Evolutionary conservation across 2,797 vertebrate species (phyloP).

Genomic region (Melanotaenia nigrans): DNA sequence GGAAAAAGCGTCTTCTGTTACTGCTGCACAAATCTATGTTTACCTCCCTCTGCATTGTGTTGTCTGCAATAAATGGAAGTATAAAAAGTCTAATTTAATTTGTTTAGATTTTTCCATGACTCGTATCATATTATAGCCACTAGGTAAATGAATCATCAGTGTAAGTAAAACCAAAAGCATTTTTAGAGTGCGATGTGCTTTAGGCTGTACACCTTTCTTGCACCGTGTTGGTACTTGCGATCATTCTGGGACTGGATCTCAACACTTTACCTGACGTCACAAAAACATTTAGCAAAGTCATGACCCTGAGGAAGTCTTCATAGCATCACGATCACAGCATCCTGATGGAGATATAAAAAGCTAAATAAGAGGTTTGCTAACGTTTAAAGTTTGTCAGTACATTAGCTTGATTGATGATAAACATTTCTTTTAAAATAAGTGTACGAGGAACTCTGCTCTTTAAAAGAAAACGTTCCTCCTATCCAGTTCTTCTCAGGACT

Average conservation of each 20-base stretch:
- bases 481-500: background rate
- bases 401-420: background rate
- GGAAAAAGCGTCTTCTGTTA: conserved; percentile 25
- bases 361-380: background rate
- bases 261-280: background rate
- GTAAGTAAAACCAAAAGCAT: conserved; percentile 46
- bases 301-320: conserved; percentile 3
- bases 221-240: conserved; percentile 4
- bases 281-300: background rate
- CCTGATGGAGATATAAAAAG: background rate
- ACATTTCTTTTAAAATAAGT: background rate
- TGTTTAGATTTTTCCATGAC: conserved; percentile 70
- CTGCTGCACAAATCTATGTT: conserved; percentile 32
- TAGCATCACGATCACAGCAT: background rate
- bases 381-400: background rate
- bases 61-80: conserved; percentile 56
- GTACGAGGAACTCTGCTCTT: conserved; percentile 3
- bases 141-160: conserved; percentile 62
- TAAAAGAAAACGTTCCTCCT: background rate
- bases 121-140: conserved; percentile 48
- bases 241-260: conserved; percentile 7
- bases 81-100: conserved; percentile 69
- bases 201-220: background rate
- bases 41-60: conserved; percentile 45
- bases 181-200: conserved; percentile 16